Evolutionary conservation across 1,140 invertebrate species (phyloP), one percentile per base, ranked within the genome.

Genomic region (Drosophila elegans): DNA sequence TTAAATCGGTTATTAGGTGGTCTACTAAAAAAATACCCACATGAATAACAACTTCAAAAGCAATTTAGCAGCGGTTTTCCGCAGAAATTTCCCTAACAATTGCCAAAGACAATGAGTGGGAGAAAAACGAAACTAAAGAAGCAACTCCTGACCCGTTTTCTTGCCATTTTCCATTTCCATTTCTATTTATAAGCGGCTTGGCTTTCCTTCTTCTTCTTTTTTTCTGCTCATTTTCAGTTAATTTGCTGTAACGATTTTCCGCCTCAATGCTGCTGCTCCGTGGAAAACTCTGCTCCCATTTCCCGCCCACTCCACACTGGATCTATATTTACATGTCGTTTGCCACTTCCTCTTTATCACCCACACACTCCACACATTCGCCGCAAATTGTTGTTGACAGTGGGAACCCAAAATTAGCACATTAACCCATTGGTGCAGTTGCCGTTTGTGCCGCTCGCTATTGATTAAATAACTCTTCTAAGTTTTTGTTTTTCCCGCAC

Each of bases 231-330:
- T 85, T 86, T 82, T 76, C 78, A 76, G 75, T 76, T 79, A 88
- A 86, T 88, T 86, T 86, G 79, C 46, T 86, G 78, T 82, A 86
- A 88, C 83, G 83, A 86, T 86, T 86, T 86, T 86, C 83, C 79
- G 83, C 75, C 77, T 82, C 75, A 82, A 76, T 74, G 46, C 59
- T 74, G 46, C 59, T 42, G 54, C 38, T 34, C 54, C 39, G 55
- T 63, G 64, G 64, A 68, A 68, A 68, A 68, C 64, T 68, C 46
- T 68, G 46, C 68, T 68, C 54, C 55, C 66, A 73, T 51, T 69
- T 62, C 36, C 51, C 69, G 44, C 69, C 51, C 59, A 74, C 57
- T 74, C 72, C 49, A 45, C 52, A 36, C 16, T 11, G 51, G 39
- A 56, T 64, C 72, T 75, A 64, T 74, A 74, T 74, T 74, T 54